Conservation (phyloP, 2,888 invertebrate genomes). For the Xestoiulus laeticollis region DNA sequence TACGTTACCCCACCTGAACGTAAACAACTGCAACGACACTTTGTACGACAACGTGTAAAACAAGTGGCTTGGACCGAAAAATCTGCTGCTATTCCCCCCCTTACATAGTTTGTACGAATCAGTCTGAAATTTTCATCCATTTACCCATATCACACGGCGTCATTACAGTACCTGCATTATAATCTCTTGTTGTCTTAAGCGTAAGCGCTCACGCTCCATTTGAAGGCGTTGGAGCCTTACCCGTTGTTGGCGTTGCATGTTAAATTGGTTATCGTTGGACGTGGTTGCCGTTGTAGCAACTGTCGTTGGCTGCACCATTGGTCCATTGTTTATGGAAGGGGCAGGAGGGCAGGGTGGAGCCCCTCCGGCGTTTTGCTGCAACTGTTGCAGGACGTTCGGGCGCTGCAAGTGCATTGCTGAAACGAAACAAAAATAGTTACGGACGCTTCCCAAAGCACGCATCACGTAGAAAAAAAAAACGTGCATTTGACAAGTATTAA, state of each 20-base stretch:
- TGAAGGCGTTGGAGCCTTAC: slow-evolving; percentile 83
- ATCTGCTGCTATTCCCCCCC: background rate
- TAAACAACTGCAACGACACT: background rate
- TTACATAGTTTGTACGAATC: background rate
- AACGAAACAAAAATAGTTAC: slow-evolving; percentile 5
- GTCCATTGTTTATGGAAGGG: slow-evolving; percentile 63
- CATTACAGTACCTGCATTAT: slow-evolving; percentile 75
- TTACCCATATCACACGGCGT: slow-evolving; percentile 3
- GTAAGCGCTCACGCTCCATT: slow-evolving; percentile 86
- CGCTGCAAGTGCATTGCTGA: slow-evolving; percentile 70
- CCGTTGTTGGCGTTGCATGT: slow-evolving; percentile 59
- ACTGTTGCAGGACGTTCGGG: slow-evolving; percentile 63
- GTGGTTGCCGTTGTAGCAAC: slow-evolving; percentile 14
- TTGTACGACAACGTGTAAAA: background rate
- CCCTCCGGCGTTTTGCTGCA: slow-evolving; percentile 59
- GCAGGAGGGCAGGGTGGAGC: slow-evolving; percentile 55
- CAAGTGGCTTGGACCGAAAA: background rate
- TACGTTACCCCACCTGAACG: background rate
- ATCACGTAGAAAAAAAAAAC: background rate
- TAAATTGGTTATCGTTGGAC: slow-evolving; percentile 56
- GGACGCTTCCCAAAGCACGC: background rate
- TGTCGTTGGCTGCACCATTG: slow-evolving; percentile 36
- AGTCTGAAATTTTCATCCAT: background rate
- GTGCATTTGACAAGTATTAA: background rate
- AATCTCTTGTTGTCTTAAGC: slow-evolving; percentile 89